Evolutionary conservation across 2,888 invertebrate genomes (phyloP).

Genomic region (Sclerodermus sp.): DNA sequence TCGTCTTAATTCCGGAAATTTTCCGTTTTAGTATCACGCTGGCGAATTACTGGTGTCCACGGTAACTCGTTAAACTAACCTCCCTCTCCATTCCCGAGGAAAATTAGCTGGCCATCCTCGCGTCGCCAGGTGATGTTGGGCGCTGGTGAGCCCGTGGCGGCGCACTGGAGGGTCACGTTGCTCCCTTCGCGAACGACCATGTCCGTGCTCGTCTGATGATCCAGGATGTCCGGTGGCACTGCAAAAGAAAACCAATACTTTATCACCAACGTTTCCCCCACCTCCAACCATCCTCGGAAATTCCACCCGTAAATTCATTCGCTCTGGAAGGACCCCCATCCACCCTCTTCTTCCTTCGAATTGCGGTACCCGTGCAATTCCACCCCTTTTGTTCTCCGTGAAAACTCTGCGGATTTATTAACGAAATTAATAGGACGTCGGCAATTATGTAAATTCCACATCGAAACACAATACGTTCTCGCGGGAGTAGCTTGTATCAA

Average conservation of each 20-base stretch:
- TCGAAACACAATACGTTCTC: too few relatives aligned
- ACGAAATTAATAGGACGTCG: too few relatives aligned
- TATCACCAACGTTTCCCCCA: too few relatives aligned
- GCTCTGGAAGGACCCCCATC: too few relatives aligned
- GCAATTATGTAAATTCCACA: too few relatives aligned
- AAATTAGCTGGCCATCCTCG: slow-evolving; percentile 77
- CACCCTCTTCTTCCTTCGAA: too few relatives aligned
- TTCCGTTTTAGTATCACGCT: slow-evolving; percentile 5
- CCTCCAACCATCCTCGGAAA: too few relatives aligned
- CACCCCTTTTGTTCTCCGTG: too few relatives aligned
- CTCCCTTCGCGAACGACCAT: slow-evolving; percentile 86
- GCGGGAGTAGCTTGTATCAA: too few relatives aligned
- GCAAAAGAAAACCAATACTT: slow-evolving; percentile 18
- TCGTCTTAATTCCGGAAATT: slow-evolving; percentile 11
- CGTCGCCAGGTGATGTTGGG: slow-evolving; percentile 81
- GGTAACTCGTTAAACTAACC: background rate
- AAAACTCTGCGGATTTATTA: too few relatives aligned
- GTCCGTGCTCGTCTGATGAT: slow-evolving; percentile 81
- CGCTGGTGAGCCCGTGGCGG: slow-evolving; percentile 82
- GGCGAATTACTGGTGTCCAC: background rate
- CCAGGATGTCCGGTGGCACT: slow-evolving; percentile 86
- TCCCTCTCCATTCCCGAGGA: slow-evolving; percentile 66
- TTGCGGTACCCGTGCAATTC: too few relatives aligned
- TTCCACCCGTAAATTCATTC: too few relatives aligned
- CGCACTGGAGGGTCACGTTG: slow-evolving; percentile 82